Evolutionary conservation across 2,888 invertebrate species (phyloP), one percentile per base, ranked within the genome.

Genomic region (Eristalis pertinax): DNA sequence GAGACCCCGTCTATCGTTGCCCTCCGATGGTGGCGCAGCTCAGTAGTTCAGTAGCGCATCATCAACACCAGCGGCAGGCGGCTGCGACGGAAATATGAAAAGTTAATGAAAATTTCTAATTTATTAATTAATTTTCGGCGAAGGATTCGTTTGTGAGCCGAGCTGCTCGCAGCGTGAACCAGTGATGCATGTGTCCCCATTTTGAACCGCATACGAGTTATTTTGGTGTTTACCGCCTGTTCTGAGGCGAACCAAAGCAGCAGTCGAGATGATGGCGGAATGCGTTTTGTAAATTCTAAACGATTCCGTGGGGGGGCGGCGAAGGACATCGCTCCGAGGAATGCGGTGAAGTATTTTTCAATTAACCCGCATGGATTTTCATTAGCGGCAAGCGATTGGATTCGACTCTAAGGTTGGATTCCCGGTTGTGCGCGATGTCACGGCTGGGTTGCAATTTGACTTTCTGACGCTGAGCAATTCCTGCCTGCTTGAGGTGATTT

Each of bases 51-150:
- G 50, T 19, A 1, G 50, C 50, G 50, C 50, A 50, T 5, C 50
- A 50, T 50, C 8, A 50, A 50, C 50, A 50, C 50, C 19, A 50
- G 8, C 50, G 50, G 50, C 50, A 50, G 8, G 19, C 70, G 60
- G 65, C 50, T 26, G 72, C 43, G 58, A 64, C 38, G 26, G 50
- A 73, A 76, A 76, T 85, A 85, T 85, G 84, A 81, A 85, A 80
- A 80, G 72, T 84, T 84, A 81, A 84, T 84, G 84, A 84, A 84
- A 65, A 81, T 85, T 85, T 85, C 81, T 85, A 81, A 85, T 85
- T 85, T 81, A 85, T 85, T 85, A 85, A 85, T 85, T 85, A 81
- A 85, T 81, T 85, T 85, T 58, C 41, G 65, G 72, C 56, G 22
- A 62, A 67, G 41, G 63, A 76, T 56, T 65, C 67, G 60, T 32